Evolutionary conservation across 2,797 vertebrate species (phyloP), one percentile per base, ranked within the genome.

Genomic region (Acrocephalus scirpaceus): DNA sequence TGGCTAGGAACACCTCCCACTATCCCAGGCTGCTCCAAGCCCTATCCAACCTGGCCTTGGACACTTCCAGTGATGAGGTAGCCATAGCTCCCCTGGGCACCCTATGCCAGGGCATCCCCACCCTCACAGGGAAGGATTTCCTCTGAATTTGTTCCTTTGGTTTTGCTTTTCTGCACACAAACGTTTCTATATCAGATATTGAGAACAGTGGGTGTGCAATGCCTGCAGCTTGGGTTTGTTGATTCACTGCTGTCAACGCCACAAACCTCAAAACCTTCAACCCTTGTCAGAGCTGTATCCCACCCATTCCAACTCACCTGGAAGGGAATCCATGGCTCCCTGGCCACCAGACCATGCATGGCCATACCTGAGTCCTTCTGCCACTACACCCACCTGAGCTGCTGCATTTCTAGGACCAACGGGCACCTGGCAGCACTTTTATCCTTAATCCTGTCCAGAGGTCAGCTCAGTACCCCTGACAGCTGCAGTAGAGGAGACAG

Each of bases 221-320:
- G 26, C 8, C 25, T 1, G 3, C 60, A 73, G 73, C 50, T 64
- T 0, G 0, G 44, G 30, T 16, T 27, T 48, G 64, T 22, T 6
- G 1, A 67, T 16, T 38, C 22, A 3, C 48, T n/a, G 47, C 45
- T 25, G 29, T 1, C 65, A 70, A 65, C 2, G 2, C 20, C 57
- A 25, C 57, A 57, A 32, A 56, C 22, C 53, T 51, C 27, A 2
- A 10, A 11, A 18, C 2, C 30, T 12, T 7, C 20, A 45, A 2
- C 7, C 26, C 65, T 14, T 3, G 0, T 2, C 30, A 13, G 27
- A 32, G 53, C 5, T 20, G 47, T 4, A 13, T 29, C 40, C 21
- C 47, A 32, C 2, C 27, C 36, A 7, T 2, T 47, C 30, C 7
- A 0, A 10, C 65, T 47, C 58, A 21, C 11, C 20, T 13, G 65